These are phyloP conservation scores for Catocala fraxini DNA, from an alignment of 2,888 invertebrate species.

Conservation along the genomic window DNA sequence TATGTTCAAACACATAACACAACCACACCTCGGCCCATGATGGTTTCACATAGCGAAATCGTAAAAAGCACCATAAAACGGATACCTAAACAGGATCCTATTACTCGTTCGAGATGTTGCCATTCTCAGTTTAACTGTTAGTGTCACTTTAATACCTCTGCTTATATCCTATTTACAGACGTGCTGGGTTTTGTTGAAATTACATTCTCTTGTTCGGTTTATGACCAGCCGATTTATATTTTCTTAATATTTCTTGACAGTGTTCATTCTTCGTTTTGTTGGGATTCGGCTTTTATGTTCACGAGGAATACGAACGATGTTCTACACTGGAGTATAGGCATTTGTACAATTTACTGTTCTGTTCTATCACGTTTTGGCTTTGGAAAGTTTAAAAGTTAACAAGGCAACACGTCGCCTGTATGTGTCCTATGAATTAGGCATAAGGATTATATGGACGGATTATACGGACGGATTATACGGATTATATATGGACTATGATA, in stretches of 20 bases:
- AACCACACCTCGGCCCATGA: slow-evolving; percentile 38
- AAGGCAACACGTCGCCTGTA: too few relatives aligned
- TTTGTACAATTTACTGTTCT: too few relatives aligned
- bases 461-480: too few relatives aligned
- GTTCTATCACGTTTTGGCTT: too few relatives aligned
- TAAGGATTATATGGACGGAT: too few relatives aligned
- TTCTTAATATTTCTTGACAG: slow-evolving; percentile 35
- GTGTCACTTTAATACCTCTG: slow-evolving; percentile 58
- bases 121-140: slow-evolving; percentile 63
- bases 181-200: slow-evolving; percentile 47
- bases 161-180: slow-evolving; percentile 67
- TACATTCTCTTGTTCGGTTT: slow-evolving; percentile 49
- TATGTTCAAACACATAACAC: slow-evolving; percentile 29
- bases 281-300: slow-evolving; percentile 2
- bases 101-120: slow-evolving; percentile 51
- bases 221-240: slow-evolving; percentile 39
- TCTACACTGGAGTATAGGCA: too few relatives aligned
- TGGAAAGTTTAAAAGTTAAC: too few relatives aligned
- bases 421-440: too few relatives aligned
- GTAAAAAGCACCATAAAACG: slow-evolving; percentile 74
- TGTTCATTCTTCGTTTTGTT: slow-evolving; percentile 31
- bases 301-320: not conserved
- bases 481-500: too few relatives aligned
- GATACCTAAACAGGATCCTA: slow-evolving; percentile 70
- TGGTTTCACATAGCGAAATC: slow-evolving; percentile 58